Conservation (phyloP, 2,113 vertebrate genomes). For the Mastomys coucha region DNA sequence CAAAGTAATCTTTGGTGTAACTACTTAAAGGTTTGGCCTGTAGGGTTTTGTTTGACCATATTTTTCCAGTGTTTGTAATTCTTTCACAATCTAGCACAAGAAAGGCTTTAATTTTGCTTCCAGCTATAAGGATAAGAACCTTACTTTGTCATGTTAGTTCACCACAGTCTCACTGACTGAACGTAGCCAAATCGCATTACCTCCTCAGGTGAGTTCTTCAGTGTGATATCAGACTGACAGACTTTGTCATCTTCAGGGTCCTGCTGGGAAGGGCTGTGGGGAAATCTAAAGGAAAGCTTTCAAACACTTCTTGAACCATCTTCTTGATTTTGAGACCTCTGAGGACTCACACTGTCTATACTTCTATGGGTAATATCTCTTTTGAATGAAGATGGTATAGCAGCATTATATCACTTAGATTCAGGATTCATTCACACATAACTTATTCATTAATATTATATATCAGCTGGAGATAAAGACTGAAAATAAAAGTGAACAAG, state of each 20-base stretch:
- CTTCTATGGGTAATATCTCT: neutral
- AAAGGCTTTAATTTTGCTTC: conserved; percentile 27
- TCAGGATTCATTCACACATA: conserved; percentile 30
- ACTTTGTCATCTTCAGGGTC: neutral
- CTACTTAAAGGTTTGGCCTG: neutral
- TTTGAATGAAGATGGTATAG: neutral
- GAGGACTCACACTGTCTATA: neutral
- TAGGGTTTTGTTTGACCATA: neutral
- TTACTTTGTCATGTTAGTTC: conserved; percentile 10
- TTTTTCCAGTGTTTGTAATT: neutral
- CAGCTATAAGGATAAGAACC: neutral
- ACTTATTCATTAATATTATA: neutral
- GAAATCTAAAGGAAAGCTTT: conserved; percentile 22
- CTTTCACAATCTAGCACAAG: neutral
- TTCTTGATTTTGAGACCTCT: neutral
- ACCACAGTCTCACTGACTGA: conserved; percentile 5
- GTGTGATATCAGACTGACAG: neutral
- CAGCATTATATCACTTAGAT: neutral
- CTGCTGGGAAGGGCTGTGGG: neutral
- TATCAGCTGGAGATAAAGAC: neutral
- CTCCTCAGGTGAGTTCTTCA: conserved; percentile 41
- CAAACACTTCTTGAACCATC: neutral
- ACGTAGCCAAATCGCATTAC: conserved; percentile 13
- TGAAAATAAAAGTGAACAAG: neutral
- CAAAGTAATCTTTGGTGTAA: conserved; percentile 6